These are phyloP conservation scores for Alouatta palliata DNA, from an alignment of 2,113 vertebrate genomes.

Conservation along the genomic window DNA sequence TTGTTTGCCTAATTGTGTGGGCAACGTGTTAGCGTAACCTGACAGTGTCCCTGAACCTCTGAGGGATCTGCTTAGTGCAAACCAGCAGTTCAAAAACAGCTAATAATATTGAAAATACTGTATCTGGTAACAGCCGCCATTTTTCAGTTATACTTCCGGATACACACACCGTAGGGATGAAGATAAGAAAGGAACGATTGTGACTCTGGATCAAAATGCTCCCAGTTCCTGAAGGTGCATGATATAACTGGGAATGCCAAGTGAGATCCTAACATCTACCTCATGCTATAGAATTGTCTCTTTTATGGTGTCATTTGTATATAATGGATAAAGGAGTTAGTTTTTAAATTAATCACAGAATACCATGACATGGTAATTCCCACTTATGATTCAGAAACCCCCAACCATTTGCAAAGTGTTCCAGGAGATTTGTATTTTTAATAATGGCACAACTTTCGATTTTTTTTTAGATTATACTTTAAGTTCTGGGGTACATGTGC, in stretches of 20 bases:
- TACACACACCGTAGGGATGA: neutral
- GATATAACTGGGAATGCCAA: neutral
- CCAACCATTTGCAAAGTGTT: neutral
- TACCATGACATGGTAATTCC: neutral
- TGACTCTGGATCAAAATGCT: neutral
- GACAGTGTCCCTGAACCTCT: neutral
- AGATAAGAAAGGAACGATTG: neutral
- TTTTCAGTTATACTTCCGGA: neutral
- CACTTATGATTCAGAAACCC: neutral
- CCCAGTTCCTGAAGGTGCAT: neutral
- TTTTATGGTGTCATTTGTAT: neutral
- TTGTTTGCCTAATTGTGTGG: neutral
- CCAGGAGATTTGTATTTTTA: neutral
- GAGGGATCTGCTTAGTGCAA: neutral
- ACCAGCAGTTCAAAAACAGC: neutral
- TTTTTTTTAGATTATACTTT: too few relatives aligned
- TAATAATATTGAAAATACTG: neutral
- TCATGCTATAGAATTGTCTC: neutral
- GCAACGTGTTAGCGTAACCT: neutral
- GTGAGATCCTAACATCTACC: neutral
- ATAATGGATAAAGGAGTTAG: neutral
- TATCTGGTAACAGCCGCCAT: neutral
- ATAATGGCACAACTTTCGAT: neutral
- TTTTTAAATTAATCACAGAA: neutral
- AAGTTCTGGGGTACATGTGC: too few relatives aligned